Base-by-base conservation (phyloP, 2,888 invertebrate species). In the Drosophila rubida region DNA sequence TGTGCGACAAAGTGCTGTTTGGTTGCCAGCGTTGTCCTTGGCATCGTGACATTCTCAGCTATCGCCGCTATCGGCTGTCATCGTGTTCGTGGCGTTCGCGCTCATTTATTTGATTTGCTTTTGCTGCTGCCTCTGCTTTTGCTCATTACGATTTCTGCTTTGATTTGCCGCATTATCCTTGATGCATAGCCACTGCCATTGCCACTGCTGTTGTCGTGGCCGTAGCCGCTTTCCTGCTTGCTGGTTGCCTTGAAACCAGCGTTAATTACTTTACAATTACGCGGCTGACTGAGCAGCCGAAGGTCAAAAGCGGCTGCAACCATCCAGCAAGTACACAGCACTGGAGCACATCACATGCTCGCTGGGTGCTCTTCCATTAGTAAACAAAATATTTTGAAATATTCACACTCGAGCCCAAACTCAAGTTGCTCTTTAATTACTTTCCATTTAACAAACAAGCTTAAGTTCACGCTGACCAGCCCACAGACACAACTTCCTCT, bases 111-210 rank as follows among this genome's bases (percentile, higher is more conserved):
- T 65, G 68, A 85, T 82, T 73, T 75, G 30, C 39, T 7, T 16
- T 50, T 14, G 35, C 48, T n/a, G 79, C 70, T 75, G 30, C 39
- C 6, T 16, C 46, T 14, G 35, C 48, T n/a, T 51, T 41, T 41
- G 30, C 50, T 51, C 58, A 19, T 64, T 57, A 25, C 61, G 49
- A 59, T 54, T 57, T 9, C 35, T 37, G 54, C 60, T 65, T 78
- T 78, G 75, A 75, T 80, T 64, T 69, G 41, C 63, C 51, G 68
- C 58, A 53, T 65, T 69, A 75, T 78, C 85, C 81, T 78, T 77
- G 59, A 48, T 48, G 64, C 22, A 64, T 46, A 44, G 65, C n/a
- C 42, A n/a, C 23, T n/a, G 32, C 44, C 44, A 30, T 32, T 1
- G 30, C 32, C n/a, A 59, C 37, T 39, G 65, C 9, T 37, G 5